These are phyloP conservation scores for Rhorus exstirpatorius DNA, from an alignment of 2,888 invertebrate species.

Conservation along the genomic window DNA sequence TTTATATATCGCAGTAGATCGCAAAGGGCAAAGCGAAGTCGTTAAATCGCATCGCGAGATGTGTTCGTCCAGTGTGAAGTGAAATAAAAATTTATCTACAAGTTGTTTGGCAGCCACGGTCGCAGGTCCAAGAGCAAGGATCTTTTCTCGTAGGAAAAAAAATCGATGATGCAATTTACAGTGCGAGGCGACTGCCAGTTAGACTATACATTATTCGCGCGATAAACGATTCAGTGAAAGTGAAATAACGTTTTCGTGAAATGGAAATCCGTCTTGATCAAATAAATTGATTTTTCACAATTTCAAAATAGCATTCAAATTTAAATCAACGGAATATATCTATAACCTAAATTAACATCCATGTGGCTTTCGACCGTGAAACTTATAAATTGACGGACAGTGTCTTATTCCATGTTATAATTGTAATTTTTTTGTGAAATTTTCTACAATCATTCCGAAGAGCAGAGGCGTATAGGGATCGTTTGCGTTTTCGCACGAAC, in stretches of 20 bases:
- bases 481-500: not conserved
- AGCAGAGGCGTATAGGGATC: slow-evolving; percentile 9
- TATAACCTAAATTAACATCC: too few relatives aligned
- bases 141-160: not conserved
- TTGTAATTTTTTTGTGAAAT: too few relatives aligned
- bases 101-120: not conserved
- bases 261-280: too few relatives aligned
- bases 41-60: slow-evolving; percentile 16
- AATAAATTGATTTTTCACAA: not conserved
- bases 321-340: not conserved
- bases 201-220: too few relatives aligned
- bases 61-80: not conserved
- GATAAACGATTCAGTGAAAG: too few relatives aligned
- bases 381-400: too few relatives aligned
- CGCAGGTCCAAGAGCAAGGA: not conserved
- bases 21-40: slow-evolving; percentile 37
- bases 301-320: not conserved
- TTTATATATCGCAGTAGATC: slow-evolving; percentile 5
- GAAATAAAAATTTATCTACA: not conserved
- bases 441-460: not conserved
- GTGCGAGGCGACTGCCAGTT: too few relatives aligned
- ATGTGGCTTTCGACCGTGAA: not conserved
- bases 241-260: too few relatives aligned
- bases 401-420: too few relatives aligned
- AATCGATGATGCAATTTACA: not conserved